Percentiles rank a stretch among this genome's conserved stretches.
Evolutionary conservation across 23 tunicate species (phyloP).

Genomic region (Oikopleura albicans): DNA sequence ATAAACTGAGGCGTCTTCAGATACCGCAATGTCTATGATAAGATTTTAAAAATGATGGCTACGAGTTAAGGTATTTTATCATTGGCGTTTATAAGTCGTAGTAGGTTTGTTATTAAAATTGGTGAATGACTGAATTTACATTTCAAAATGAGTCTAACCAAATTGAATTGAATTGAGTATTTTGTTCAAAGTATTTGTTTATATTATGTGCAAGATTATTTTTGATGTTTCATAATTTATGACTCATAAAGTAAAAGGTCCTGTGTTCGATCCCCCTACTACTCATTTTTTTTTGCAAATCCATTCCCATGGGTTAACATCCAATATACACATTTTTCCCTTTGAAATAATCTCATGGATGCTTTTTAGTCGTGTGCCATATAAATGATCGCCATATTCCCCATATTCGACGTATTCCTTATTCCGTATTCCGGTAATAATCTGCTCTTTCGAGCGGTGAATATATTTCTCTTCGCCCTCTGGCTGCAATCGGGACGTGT

Average conservation of each 20-base stretch:
- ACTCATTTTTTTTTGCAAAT: neutral
- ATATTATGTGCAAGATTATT: too few relatives aligned
- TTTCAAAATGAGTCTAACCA: too few relatives aligned
- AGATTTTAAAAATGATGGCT: too few relatives aligned
- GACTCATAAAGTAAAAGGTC: too few relatives aligned
- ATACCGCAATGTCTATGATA: neutral
- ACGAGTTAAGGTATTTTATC: too few relatives aligned
- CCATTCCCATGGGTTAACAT: constrained; percentile 22
- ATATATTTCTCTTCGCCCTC: neutral
- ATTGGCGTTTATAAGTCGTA: too few relatives aligned
- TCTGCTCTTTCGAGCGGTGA: neutral
- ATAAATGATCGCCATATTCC: constrained; percentile 49
- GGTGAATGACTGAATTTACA: too few relatives aligned
- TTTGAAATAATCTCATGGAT: constrained; percentile 34
- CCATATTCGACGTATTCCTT: constrained; percentile 60
- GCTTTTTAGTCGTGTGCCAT: constrained; percentile 51
- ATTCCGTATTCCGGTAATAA: neutral
- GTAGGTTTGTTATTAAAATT: too few relatives aligned
- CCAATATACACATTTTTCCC: constrained; percentile 71
- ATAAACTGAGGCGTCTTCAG: constrained; percentile 9
- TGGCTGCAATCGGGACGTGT: neutral
- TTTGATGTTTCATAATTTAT: too few relatives aligned
- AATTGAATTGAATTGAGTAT: too few relatives aligned
- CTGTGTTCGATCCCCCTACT: too few relatives aligned
- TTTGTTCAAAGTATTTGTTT: too few relatives aligned